Conservation (phyloP, 2,797 vertebrate genomes). For the Hipposideros larvatus region DNA sequence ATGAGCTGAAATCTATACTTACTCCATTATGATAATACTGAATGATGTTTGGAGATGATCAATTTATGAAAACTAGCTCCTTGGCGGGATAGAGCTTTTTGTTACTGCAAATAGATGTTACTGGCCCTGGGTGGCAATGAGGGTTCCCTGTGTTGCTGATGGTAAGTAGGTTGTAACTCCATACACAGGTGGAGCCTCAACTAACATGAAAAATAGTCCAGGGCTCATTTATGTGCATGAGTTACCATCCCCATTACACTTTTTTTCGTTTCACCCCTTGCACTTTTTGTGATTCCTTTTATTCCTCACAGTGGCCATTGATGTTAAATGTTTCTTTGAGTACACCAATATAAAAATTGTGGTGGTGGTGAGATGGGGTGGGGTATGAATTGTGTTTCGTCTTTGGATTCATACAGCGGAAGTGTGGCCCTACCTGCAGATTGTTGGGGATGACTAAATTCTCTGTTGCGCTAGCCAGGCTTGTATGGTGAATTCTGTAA, state of each 20-base stretch:
- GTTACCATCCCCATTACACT: background rate
- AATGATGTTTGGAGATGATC: background rate
- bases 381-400: background rate
- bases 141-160: background rate
- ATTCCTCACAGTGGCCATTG: background rate
- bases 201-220: background rate
- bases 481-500: background rate
- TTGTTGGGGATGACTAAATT: background rate
- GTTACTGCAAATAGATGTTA: background rate
- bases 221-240: background rate
- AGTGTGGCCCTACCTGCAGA: background rate
- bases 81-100: background rate
- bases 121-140: background rate
- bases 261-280: background rate
- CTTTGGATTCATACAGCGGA: accelerated
- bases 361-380: background rate
- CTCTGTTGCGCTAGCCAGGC: background rate
- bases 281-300: background rate
- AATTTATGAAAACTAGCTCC: background rate
- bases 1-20: background rate
- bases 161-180: background rate
- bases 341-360: background rate
- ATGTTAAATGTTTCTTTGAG: background rate
- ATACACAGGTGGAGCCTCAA: background rate
- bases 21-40: background rate